Conservation (phyloP, 2,888 invertebrate species). For the Patella caerulea region DNA sequence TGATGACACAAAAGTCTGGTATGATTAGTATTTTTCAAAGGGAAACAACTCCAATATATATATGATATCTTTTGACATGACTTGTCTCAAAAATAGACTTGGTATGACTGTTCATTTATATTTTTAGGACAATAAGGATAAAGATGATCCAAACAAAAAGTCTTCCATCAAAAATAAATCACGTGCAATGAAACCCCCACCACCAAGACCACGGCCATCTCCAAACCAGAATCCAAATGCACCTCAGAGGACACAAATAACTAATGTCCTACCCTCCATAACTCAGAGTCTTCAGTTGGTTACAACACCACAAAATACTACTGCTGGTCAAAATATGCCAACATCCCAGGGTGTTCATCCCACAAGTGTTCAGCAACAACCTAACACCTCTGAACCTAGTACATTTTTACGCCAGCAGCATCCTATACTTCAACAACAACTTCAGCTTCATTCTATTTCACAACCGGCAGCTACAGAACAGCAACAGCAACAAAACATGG, state of each 20-base stretch:
- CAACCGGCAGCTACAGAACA: slow-evolving; percentile 37
- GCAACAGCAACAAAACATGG: slow-evolving; percentile 46
- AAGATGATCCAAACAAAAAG: slow-evolving; percentile 36
- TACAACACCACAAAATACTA: slow-evolving; percentile 13
- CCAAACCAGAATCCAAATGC: slow-evolving; percentile 18
- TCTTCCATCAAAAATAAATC: slow-evolving; percentile 33
- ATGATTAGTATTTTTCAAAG: no score
- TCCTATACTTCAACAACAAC: slow-evolving; percentile 32
- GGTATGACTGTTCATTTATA: neutral
- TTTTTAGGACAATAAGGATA: slow-evolving; percentile 36
- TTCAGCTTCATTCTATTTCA: slow-evolving; percentile 31
- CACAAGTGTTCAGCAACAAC: slow-evolving; percentile 30
- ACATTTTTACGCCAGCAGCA: slow-evolving; percentile 28
- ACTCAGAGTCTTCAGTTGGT: slow-evolving; percentile 37
- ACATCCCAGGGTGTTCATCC: neutral
- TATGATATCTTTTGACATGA: no score
- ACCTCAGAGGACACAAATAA: slow-evolving; percentile 21
- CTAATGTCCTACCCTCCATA: slow-evolving; percentile 33
- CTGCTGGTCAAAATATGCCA: slow-evolving; percentile 13
- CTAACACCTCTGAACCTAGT: slow-evolving; percentile 34
- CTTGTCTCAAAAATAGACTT: no score
- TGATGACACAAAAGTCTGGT: no score
- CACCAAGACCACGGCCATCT: slow-evolving; percentile 26
- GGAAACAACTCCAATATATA: no score
- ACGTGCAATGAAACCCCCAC: slow-evolving; percentile 25